phyloP scores from a whole-genome alignment of 1,140 invertebrate species.

The Ladona fulva region DNA sequence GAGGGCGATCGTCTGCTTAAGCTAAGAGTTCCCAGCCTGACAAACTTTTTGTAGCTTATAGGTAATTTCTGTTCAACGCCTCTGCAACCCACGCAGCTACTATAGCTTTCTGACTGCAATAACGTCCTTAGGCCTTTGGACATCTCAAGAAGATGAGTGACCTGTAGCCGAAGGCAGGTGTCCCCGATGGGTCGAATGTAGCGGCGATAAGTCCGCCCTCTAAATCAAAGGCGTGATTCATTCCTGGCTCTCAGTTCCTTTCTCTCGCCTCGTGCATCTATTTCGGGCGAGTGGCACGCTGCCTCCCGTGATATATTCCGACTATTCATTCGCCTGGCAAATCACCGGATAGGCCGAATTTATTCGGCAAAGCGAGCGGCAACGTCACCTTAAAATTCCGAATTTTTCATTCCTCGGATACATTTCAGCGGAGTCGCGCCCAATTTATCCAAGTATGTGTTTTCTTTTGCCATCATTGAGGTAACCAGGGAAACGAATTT shows the following conservation, averaged over 20 bases:
- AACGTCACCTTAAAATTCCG: not conserved
- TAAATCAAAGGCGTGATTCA: not conserved
- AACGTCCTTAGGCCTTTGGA: too few species aligned
- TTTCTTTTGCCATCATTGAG: too few species aligned
- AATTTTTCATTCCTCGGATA: not conserved
- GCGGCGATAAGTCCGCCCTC: not conserved
- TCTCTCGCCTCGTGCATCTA: not conserved
- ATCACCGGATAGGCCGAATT: not conserved
- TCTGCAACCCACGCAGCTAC: too few species aligned
- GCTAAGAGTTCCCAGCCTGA: too few species aligned
- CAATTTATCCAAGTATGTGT: too few species aligned
- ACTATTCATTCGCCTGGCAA: not conserved
- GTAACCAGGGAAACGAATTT: too few species aligned
- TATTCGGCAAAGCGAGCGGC: not conserved
- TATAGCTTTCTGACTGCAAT: too few species aligned
- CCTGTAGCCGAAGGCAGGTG: not conserved
- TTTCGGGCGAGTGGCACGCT: too few species aligned
- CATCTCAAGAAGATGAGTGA: not conserved
- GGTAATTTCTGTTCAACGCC: too few species aligned
- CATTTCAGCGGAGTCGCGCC: not conserved
- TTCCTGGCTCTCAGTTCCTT: not conserved
- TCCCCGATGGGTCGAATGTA: not conserved
- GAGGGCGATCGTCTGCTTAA: too few species aligned
- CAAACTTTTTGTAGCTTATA: too few species aligned
- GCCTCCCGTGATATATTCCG: not conserved